phyloP scores from a whole-genome alignment of 2,888 invertebrate genomes.

The Agrotis puta region DNA sequence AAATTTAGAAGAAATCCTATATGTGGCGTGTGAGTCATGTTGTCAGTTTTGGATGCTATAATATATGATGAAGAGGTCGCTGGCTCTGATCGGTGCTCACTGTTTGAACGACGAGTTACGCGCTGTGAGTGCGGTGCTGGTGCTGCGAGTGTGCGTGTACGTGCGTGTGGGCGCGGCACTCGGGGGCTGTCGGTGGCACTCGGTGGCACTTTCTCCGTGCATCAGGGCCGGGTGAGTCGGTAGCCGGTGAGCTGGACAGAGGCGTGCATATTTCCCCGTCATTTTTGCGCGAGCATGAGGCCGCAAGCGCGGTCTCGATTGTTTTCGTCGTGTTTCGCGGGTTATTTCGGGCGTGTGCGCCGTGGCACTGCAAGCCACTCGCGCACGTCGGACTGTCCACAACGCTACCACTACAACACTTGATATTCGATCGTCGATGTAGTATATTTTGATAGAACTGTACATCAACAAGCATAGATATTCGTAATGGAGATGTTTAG shows the following conservation, averaged over 20 bases:
- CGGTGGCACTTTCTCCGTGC: slow-evolving; percentile 62
- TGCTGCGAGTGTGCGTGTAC: slow-evolving; percentile 13
- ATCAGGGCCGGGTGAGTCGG: slow-evolving; percentile 55
- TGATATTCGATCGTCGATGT: slow-evolving; percentile 75
- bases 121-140: slow-evolving; percentile 12
- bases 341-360: slow-evolving; percentile 87
- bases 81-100: slow-evolving; percentile 20
- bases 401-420: slow-evolving; percentile 78
- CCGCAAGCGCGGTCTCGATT: slow-evolving; percentile 86
- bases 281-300: slow-evolving; percentile 86
- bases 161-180: slow-evolving; percentile 48
- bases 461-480: slow-evolving; percentile 32
- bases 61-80: slow-evolving; percentile 22
- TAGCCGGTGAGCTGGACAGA: slow-evolving; percentile 60
- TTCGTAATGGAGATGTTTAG: slow-evolving; percentile 14
- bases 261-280: slow-evolving; percentile 83
- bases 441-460: slow-evolving; percentile 54
- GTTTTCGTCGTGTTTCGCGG: slow-evolving; percentile 90
- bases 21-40: slow-evolving; percentile 28
- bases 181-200: slow-evolving; percentile 55
- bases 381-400: slow-evolving; percentile 83
- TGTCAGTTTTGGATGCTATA: slow-evolving; percentile 36
- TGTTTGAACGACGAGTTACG: slow-evolving; percentile 14
- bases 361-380: slow-evolving; percentile 84
- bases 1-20: slow-evolving; percentile 33